Evolutionary conservation across 2,888 invertebrate species (phyloP), one percentile per base, ranked within the genome.

Genomic region (Lasius fuliginosus): DNA sequence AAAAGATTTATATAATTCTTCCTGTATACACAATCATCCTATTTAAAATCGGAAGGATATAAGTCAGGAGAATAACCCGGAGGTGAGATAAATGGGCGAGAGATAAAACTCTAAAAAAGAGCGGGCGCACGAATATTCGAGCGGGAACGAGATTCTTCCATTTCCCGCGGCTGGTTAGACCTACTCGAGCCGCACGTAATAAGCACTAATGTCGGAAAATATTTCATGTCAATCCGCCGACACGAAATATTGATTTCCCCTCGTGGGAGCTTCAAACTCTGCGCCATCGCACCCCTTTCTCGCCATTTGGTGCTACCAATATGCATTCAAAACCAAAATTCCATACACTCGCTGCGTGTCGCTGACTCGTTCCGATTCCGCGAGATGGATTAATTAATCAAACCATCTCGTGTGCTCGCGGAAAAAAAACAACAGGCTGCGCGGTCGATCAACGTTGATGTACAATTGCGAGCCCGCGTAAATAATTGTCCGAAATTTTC

Each of bases 331-430:
- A 53, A 92, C 90, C 84, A 88, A 89, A 92, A 93, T 93, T 91
- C 90, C 91, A 88, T 84, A 88, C 88, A 87, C 85, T 86, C 82
- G 84, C 85, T 36, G 83, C 85, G 86, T 88, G 86, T 87, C 84
- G 88, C 89, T 87, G 85, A 84, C 82, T 85, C 90, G 90, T 87
- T 88, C 84, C 89, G 89, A 90, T 88, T 90, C 89, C 88, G 91
- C 86, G 90, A 89, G 90, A 89, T 90, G 91, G 91, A 92, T 93
- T 93, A 92, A 92, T 93, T 92, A 93, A 92, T 93, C 91, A 91
- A 92, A 91, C 86, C 84, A 27, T 27, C 40, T 64, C 75, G 27
- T 42, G 33, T 86, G 82, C 75, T 75, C 86, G 84, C 74, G 82
- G 85, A 77, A 79, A 77, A 71, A 86, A 90, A 91, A 92, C 53